Evolutionary conservation across 2,888 invertebrate species (phyloP).

Genomic region (Bursaphelenchus okinawaensis): DNA sequence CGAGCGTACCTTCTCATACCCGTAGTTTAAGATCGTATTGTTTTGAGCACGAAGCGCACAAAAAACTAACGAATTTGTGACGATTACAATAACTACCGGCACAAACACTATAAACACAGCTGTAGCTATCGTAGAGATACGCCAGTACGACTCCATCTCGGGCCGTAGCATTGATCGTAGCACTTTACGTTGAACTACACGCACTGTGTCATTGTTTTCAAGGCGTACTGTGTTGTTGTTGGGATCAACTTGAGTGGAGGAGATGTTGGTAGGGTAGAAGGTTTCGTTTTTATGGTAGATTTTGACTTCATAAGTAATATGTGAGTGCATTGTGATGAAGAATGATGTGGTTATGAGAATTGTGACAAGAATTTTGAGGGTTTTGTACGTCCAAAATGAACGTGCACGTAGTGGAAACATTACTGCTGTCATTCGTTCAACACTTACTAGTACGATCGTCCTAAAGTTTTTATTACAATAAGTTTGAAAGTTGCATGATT

Average conservation of each 20-base stretch:
- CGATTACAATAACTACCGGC: slow-evolving; percentile 30
- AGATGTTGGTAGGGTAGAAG: too few species aligned
- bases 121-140: slow-evolving; percentile 21
- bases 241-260: too few species aligned
- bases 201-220: background rate
- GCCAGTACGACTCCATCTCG: slow-evolving; percentile 21
- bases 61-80: slow-evolving; percentile 26
- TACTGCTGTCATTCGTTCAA: slow-evolving; percentile 32
- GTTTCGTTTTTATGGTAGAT: slow-evolving; percentile 19
- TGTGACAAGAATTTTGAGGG: slow-evolving; percentile 19
- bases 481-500: too few species aligned
- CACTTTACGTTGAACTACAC: background rate
- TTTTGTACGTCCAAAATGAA: slow-evolving; percentile 27
- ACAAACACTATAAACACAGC: slow-evolving; percentile 32
- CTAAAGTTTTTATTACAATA: too few species aligned
- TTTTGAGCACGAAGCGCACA: slow-evolving; percentile 15
- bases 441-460: slow-evolving; percentile 31
- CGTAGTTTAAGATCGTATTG: background rate
- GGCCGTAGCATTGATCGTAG: slow-evolving; percentile 1
- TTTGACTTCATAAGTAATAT: slow-evolving; percentile 23
- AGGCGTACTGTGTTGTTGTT: slow-evolving; percentile 13
- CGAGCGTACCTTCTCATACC: background rate
- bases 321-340: slow-evolving; percentile 27
- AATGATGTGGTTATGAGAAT: slow-evolving; percentile 21
- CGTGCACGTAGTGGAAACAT: slow-evolving; percentile 24